A percentile compares a stretch with the other conserved stretches of the same genome.
These are phyloP conservation scores for Arvicanthis niloticus DNA, from an alignment of 2,113 vertebrate genomes.

Conservation along the genomic window DNA sequence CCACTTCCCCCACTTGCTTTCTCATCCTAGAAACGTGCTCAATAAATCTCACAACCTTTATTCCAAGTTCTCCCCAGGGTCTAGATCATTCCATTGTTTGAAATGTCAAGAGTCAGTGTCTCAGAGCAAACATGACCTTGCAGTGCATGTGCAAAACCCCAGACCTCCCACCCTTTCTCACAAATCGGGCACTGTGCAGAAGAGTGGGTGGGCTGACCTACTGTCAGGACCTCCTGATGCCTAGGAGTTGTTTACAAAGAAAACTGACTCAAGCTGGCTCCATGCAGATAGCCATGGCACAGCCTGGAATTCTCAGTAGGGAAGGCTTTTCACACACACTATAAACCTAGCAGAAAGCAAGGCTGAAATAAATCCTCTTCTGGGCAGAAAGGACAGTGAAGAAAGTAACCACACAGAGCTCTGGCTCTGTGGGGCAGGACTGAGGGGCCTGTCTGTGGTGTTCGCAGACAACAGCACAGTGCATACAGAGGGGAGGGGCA, in stretches of 20 bases:
- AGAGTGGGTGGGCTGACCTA: not conserved
- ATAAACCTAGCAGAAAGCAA: not conserved
- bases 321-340: not conserved
- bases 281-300: not conserved
- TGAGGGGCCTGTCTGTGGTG: not conserved
- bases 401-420: not conserved
- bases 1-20: not conserved
- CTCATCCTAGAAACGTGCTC: not conserved
- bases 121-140: conserved; percentile 65
- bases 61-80: conserved; percentile 41
- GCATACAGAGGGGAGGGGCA: not conserved
- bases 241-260: conserved; percentile 66
- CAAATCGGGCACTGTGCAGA: not conserved
- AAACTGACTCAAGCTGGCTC: conserved; percentile 53
- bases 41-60: conserved; percentile 32
- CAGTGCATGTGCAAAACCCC: conserved; percentile 30
- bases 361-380: not conserved
- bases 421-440: not conserved
- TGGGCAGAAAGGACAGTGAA: not conserved
- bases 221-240: conserved; percentile 43
- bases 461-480: not conserved
- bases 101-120: conserved; percentile 75
- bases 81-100: conserved; percentile 54
- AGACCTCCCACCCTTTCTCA: conserved; percentile 51
- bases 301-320: not conserved